Evolutionary conservation across 2,113 vertebrate species (phyloP).

Genomic region (Pteronura brasiliensis): DNA sequence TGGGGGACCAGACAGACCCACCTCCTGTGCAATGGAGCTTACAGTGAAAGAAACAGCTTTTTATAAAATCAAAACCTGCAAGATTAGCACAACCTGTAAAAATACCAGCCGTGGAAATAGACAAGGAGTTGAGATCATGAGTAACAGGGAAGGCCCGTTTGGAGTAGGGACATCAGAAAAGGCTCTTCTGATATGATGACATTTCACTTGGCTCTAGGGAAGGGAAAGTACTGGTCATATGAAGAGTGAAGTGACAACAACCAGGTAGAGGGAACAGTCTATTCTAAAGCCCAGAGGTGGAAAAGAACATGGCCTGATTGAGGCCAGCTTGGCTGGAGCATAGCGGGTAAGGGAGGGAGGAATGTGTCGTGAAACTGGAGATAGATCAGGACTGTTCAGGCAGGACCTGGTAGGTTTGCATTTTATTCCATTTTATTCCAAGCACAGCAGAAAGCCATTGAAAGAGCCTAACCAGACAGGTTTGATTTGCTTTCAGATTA

Average conservation of each 20-base stretch:
- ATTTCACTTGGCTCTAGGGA: not conserved
- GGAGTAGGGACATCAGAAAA: not conserved
- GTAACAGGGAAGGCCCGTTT: not conserved
- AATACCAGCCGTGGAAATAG: not conserved
- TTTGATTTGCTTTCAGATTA: not conserved
- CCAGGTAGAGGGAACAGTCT: not conserved
- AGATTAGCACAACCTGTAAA: not conserved
- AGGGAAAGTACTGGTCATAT: not conserved
- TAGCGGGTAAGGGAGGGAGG: not conserved
- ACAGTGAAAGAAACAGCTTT: not conserved
- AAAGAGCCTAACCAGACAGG: not conserved
- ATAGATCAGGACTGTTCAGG: not conserved
- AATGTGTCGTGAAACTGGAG: not conserved
- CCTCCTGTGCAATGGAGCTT: not conserved
- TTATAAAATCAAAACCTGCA: not conserved
- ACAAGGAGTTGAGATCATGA: not conserved
- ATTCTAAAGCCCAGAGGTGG: not conserved
- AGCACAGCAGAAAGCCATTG: not conserved
- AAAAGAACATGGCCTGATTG: not conserved
- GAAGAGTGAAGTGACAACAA: not conserved
- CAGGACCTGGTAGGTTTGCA: not conserved
- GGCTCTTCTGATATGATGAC: not conserved
- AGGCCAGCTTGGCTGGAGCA: not conserved
- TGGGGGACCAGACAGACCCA: not conserved
- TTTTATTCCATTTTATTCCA: not conserved